Conservation (phyloP, 2,888 invertebrate species). For the Sacculina carcini region DNA sequence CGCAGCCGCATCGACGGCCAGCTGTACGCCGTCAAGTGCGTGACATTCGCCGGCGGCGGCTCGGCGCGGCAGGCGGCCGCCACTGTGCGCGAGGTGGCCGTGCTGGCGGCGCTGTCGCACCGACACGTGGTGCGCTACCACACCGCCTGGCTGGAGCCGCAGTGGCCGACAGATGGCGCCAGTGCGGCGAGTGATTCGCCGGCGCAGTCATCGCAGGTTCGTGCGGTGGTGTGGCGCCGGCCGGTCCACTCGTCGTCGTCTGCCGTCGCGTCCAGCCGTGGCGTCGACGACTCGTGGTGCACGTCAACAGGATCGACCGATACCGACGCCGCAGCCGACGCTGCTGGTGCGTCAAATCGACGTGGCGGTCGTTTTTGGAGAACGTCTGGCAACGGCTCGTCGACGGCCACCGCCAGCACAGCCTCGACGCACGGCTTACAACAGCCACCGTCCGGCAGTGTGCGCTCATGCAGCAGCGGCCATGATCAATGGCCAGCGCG, state of each 20-base stretch:
- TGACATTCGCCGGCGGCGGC: constrained; percentile 19
- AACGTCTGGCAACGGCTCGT: background rate
- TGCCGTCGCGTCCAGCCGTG: background rate
- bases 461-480: background rate
- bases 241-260: background rate
- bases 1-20: constrained; percentile 43
- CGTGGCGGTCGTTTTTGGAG: background rate
- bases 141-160: constrained; percentile 51
- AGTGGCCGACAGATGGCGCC: constrained; percentile 17
- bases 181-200: constrained; percentile 19
- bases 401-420: background rate
- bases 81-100: constrained; percentile 43
- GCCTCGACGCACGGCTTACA: background rate
- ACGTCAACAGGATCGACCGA: background rate
- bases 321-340: background rate
- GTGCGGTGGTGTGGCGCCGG: background rate
- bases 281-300: background rate
- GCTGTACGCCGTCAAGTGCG: constrained; percentile 55
- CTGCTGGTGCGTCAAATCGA: background rate
- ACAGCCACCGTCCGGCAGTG: background rate
- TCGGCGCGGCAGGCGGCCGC: constrained; percentile 11
- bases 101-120: constrained; percentile 47
- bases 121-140: constrained; percentile 56
- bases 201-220: background rate
- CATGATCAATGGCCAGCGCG: background rate